A percentile compares a stretch with the other conserved stretches of the same genome.
Conservation (phyloP, 2,797 vertebrate genomes). For the Peromyscus melanophrys region DNA sequence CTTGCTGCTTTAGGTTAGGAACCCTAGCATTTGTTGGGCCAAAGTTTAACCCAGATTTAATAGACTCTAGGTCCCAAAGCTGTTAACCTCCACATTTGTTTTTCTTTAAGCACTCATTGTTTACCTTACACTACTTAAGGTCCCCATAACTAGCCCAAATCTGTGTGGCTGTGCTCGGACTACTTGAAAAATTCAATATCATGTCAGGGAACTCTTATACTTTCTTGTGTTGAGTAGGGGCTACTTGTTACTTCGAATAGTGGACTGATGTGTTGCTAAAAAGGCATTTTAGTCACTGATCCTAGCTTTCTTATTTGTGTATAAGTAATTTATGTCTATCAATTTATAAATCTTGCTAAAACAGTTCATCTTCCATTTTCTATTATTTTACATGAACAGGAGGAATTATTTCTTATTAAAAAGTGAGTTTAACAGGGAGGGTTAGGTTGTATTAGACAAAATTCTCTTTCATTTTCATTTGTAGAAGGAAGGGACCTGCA, state of each 20-base stretch:
- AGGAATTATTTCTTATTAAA: constrained; percentile 27
- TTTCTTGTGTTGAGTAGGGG: neutral
- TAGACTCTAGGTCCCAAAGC: neutral
- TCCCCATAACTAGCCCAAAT: neutral
- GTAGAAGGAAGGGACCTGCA: neutral
- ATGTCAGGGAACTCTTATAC: neutral
- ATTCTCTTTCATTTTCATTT: constrained; percentile 1
- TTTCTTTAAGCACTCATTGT: constrained; percentile 19
- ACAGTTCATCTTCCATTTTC: neutral
- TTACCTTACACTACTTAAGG: neutral
- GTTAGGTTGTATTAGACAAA: neutral
- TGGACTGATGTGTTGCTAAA: neutral
- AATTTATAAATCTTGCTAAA: neutral
- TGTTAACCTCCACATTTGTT: constrained; percentile 5
- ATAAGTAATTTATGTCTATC: neutral
- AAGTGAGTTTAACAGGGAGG: neutral
- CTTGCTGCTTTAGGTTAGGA: constrained; percentile 48
- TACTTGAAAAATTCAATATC: neutral
- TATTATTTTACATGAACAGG: neutral
- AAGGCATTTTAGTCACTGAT: constrained; percentile 4
- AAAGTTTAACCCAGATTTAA: constrained; percentile 7
- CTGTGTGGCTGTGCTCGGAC: neutral
- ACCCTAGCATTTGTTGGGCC: neutral
- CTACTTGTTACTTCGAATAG: neutral
- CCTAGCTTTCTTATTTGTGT: neutral